Evolutionary conservation across 2,113 vertebrate genomes (phyloP).

Genomic region (Oryctolagus cuniculus): mOryCun1.1 NC_091445.1:9247501-9248000

Average conservation of each 20-base stretch:
- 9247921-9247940: not conserved
- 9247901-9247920: not conserved
- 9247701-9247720: not conserved
- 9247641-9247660: not conserved
- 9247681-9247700: not conserved
- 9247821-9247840: not conserved
- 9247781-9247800: not conserved
- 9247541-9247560: not conserved
- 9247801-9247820: not conserved
- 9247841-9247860: not conserved
- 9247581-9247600: not conserved
- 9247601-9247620: not conserved
- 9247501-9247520: no score
- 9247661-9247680: not conserved
- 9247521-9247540: not conserved
- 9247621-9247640: not conserved
- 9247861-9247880: not conserved
- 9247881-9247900: not conserved
- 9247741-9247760: not conserved
- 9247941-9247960: not conserved
- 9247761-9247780: not conserved
- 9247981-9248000: not conserved
- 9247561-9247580: not conserved
- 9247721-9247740: not conserved
- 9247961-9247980: not conserved